Evolutionary conservation across 2,113 vertebrate species (phyloP), one percentile per base, ranked within the genome.

Genomic region (Callionymus lyra): DNA sequence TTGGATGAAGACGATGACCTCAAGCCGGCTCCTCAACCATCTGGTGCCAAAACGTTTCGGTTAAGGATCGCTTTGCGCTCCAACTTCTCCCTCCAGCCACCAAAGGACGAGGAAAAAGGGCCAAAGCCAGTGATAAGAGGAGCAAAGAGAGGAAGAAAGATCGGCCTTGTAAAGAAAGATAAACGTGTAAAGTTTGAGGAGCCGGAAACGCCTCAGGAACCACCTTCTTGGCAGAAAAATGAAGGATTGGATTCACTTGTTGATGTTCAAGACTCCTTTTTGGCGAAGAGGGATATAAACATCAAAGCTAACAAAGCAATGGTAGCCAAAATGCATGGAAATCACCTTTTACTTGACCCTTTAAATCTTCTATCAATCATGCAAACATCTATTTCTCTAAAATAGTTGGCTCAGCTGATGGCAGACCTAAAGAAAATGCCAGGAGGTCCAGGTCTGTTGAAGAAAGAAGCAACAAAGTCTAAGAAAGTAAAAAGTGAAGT

Each of bases 231-330:
- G n/a, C n/a, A n/a, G n/a, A n/a, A 63, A 16, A 41, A 53, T 1
- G 16, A 0, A 6, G 27, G 31, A 13, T 78, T 60, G 0, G 75
- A 79, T 34, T 61, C 65, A 3, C 67, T 48, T 10, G 52, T 57
- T 0, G 70, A 82, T 2, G 44, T 2, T 1, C 35, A 45, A 0
- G 41, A 56, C 27, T 41, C 65, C 11, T 85, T 86, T 44, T 41
- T 87, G 47, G 57, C 48, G 11, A 83, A 70, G 52, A 77, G 85
- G 47, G 77, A 75, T 15, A 51, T 68, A 53, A 87, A 83, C 69
- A 81, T 87, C 46, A 76, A 69, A 53, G 79, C 76, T 16, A 87
- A 87, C 64, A 86, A 86, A 76, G 83, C 82, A 10, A 84, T 86
- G 85, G 85, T 86, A 59, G 59, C 2, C 9, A 16, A 12, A 1